Evolutionary conservation across 2,888 invertebrate species (phyloP).

Genomic region (Eumerus sabulonum): DNA sequence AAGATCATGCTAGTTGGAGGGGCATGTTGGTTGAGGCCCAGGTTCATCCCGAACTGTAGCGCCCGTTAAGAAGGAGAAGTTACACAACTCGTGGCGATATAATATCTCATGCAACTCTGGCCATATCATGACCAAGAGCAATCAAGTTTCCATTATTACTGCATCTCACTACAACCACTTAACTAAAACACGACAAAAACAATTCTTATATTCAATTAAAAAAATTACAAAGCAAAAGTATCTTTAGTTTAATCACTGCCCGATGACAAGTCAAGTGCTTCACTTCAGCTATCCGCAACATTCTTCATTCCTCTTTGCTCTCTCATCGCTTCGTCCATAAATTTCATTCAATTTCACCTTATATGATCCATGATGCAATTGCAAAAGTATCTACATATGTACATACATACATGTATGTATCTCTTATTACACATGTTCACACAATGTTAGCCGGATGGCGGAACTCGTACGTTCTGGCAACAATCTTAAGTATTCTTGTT

Average conservation of each 20-base stretch:
- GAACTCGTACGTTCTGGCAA: slow-evolving; percentile 26
- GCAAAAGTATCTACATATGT: no score
- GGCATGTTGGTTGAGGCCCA: no score
- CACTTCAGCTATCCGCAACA: slow-evolving; percentile 2
- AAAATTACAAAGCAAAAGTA: slow-evolving; percentile 48
- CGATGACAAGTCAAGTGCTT: slow-evolving; percentile 44
- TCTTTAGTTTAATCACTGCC: slow-evolving; percentile 27
- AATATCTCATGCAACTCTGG: no score
- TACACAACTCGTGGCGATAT: no score
- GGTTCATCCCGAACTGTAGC: no score
- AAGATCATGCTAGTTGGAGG: no score
- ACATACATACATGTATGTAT: no score
- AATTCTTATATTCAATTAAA: slow-evolving; percentile 46
- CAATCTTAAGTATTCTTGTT: slow-evolving; percentile 29
- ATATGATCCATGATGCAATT: no score
- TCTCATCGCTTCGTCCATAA: slow-evolving; percentile 25
- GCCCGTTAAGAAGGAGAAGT: no score
- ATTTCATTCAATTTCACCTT: slow-evolving; percentile 32
- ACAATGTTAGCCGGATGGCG: neutral
- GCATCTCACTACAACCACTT: neutral
- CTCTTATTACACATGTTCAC: slow-evolving; percentile 8
- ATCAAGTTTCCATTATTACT: neutral
- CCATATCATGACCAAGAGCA: no score
- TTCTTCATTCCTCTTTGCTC: slow-evolving; percentile 13
- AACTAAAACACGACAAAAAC: slow-evolving; percentile 6